Conservation (phyloP, 2,888 invertebrate species). For the Bellardia pandia region DNA sequence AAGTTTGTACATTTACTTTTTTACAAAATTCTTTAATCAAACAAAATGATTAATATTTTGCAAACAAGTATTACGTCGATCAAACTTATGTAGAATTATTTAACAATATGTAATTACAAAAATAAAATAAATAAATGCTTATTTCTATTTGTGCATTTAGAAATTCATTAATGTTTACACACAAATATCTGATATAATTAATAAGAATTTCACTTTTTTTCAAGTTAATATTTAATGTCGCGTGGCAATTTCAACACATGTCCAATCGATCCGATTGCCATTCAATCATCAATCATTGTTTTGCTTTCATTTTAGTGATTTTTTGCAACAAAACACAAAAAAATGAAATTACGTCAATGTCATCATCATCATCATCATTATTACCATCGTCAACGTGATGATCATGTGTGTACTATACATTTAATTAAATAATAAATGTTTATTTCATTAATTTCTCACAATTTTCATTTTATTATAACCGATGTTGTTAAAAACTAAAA, state of each 20-base stretch:
- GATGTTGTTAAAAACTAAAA: conserved; percentile 21
- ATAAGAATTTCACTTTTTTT: not conserved
- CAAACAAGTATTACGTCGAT: no score
- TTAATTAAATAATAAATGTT: conserved; percentile 49
- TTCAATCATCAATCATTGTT: conserved; percentile 34
- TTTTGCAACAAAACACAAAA: not conserved
- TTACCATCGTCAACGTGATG: not conserved
- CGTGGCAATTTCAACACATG: conserved; percentile 33
- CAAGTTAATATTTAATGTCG: conserved; percentile 36
- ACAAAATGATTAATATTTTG: no score
- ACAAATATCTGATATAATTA: conserved; percentile 21
- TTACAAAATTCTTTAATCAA: no score
- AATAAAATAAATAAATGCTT: no score
- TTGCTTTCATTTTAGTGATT: conserved; percentile 12
- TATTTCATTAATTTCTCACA: conserved; percentile 54
- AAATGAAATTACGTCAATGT: conserved; percentile 38
- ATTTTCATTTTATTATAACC: conserved; percentile 32
- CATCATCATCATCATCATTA: conserved; percentile 19
- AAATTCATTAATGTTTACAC: not conserved
- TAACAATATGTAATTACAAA: no score
- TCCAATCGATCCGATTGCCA: not conserved
- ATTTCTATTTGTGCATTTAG: not conserved
- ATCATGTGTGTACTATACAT: conserved; percentile 5
- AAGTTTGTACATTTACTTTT: no score
- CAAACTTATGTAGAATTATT: no score